Evolutionary conservation across 2,797 vertebrate species (phyloP), one percentile per base, ranked within the genome.

Genomic region (Decapterus maruadsi): DNA sequence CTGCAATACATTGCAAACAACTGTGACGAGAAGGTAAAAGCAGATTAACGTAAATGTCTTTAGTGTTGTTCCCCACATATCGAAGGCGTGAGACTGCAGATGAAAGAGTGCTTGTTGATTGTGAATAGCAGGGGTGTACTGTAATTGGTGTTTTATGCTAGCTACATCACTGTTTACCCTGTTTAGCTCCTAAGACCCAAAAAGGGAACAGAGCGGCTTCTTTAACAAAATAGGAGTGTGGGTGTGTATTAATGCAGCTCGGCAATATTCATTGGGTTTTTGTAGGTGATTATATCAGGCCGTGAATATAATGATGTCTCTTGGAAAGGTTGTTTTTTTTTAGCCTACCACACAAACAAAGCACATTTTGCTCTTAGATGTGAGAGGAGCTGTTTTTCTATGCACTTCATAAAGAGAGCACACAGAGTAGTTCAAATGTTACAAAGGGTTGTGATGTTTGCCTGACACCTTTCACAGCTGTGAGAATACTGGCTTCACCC

Each of bases 81-180:
- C 40, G 84, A 87, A 86, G 77, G 74, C 61, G 57, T 77, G 75
- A 85, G 75, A 82, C 69, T 13, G 26, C 73, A 83, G 69, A 90
- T 93, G 85, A 94, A 91, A 90, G 90, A 80, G 46, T 75, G 71
- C 75, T 92, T 91, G 87, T 90, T 89, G 89, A 82, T 85, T 63
- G 69, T 87, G 81, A 90, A 87, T 89, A 75, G 84, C 78, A 86
- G 84, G 81, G 84, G 77, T 88, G 75, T 53, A 50, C 83, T 85
- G 77, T 94, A 93, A 94, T 90, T 91, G 90, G 75, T 91, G 84
- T 94, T 94, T 94, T 93, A 81, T 83, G 75, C 55, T 62, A 61
- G 77, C 82, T 65, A 63, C 84, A 87, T 92, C 80, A 89, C 74
- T 88, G 73, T 91, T 90, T 88, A 89, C 81, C 53, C 63, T 71